Base-by-base conservation (phyloP, 2,113 vertebrate species). In the Gavia stellata region DNA sequence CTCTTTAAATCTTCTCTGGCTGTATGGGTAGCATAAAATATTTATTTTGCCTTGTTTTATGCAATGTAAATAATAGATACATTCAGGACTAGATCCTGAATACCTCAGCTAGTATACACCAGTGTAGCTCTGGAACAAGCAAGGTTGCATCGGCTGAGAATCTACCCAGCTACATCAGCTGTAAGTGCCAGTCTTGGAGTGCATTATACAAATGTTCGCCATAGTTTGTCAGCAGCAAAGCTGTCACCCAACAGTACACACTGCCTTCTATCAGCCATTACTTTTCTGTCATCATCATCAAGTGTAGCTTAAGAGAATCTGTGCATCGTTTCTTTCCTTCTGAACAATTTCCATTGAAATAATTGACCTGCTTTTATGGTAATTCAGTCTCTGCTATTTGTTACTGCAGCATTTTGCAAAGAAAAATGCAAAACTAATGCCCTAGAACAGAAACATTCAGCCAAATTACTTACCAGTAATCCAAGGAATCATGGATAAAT, bases 401-500 rank as follows among this genome's bases (percentile, higher is more conserved):
- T 95, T 97, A 88, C 34, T 73, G 55, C 38, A 85, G 79, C 94
- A 40, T 91, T 67, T 94, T 96, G 89, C 52, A 88, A 78, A 94
- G 81, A 89, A 96, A 97, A 96, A 91, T 91, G 97, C 96, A 98
- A 98, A 97, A 97, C 97, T 97, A 91, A 82, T 97, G 93, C 96
- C 97, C 97, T 95, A 97, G 98, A 98, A 97, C 88, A 95, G 96
- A 97, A 97, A 94, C 94, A 97, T 95, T 97, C 86, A 97, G 96
- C 97, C 97, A 97, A 97, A 97, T 98, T 97, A 97, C 42, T 97
- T 92, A 97, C 86, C 89, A 96, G 91, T 96, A 97, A 95, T 94
- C 96, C 95, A 94, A 92, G 72, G 97, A 98, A 98, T 98, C 97
- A 97, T 98, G 96, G 94, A 97, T 98, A 97, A 96, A 92, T 97